Percentiles rank a stretch among this genome's conserved stretches.
These are phyloP conservation scores for Drosophila pectinifera DNA, from an alignment of 1,140 invertebrate species.

Conservation along the genomic window DNA sequence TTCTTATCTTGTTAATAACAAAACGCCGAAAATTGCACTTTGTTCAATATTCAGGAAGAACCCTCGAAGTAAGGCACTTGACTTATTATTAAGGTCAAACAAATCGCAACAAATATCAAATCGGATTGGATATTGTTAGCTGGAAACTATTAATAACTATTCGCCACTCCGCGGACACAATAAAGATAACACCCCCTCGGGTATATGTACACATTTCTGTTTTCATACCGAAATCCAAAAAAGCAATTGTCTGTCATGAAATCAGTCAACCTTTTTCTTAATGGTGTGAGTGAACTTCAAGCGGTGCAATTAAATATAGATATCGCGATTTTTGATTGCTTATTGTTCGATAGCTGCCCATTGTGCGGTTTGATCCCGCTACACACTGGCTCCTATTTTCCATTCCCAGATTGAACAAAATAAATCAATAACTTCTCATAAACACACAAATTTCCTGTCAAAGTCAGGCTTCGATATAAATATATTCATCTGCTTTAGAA, in stretches of 20 bases:
- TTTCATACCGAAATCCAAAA: constrained; percentile 35
- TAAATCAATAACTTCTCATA: background rate
- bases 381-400: background rate
- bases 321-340: constrained; percentile 70
- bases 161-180: constrained; percentile 10
- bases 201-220: constrained; percentile 10
- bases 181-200: constrained; percentile 32
- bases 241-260: constrained; percentile 44
- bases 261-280: constrained; percentile 13
- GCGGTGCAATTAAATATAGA: constrained; percentile 60
- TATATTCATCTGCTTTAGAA: background rate
- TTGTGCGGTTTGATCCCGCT: constrained; percentile 49
- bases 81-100: constrained; percentile 17
- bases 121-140: constrained; percentile 38
- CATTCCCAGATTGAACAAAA: background rate
- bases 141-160: constrained; percentile 35
- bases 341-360: constrained; percentile 63
- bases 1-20: background rate
- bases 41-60: constrained; percentile 18
- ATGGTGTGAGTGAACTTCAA: constrained; percentile 45
- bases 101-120: constrained; percentile 12
- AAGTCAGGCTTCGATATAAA: too few relatives aligned
- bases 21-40: background rate
- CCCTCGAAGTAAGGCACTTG: background rate
- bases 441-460: background rate